phyloP scores from a whole-genome alignment of 2,888 invertebrate species.

The Rutpela maculata region DNA sequence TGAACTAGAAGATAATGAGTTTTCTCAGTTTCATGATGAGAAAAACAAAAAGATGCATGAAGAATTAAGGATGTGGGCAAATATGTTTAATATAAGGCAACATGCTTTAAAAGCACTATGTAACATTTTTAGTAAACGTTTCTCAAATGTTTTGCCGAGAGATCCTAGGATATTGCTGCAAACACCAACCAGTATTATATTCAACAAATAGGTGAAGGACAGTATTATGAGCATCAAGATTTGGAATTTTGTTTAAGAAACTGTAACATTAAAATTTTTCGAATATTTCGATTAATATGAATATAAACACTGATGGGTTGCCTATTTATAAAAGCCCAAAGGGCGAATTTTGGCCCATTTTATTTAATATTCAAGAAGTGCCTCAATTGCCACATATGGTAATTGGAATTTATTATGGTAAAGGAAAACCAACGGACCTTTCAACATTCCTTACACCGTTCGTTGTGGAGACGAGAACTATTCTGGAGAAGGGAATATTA shows the following conservation, averaged over 20 bases:
- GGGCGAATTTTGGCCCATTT: slow-evolving; percentile 56
- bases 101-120: neutral
- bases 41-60: no score
- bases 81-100: neutral
- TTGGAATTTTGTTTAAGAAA: neutral
- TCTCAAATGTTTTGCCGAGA: neutral
- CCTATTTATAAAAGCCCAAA: slow-evolving; percentile 53
- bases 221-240: neutral
- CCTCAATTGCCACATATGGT: slow-evolving; percentile 45
- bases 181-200: neutral
- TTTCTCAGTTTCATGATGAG: no score
- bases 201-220: neutral
- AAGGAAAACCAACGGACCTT: slow-evolving; percentile 42
- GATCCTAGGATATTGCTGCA: neutral
- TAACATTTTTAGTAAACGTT: neutral
- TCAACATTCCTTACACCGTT: slow-evolving; percentile 44
- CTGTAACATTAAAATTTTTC: neutral
- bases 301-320: slow-evolving; percentile 54
- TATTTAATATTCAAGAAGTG: slow-evolving; percentile 48
- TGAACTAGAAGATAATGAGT: no score
- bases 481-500: slow-evolving; percentile 14
- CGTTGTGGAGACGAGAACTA: slow-evolving; percentile 40
- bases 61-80: neutral
- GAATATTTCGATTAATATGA: slow-evolving; percentile 48
- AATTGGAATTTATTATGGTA: slow-evolving; percentile 50